Base-by-base conservation (phyloP, 2,888 invertebrate species). In the Melanotus villosus region DNA sequence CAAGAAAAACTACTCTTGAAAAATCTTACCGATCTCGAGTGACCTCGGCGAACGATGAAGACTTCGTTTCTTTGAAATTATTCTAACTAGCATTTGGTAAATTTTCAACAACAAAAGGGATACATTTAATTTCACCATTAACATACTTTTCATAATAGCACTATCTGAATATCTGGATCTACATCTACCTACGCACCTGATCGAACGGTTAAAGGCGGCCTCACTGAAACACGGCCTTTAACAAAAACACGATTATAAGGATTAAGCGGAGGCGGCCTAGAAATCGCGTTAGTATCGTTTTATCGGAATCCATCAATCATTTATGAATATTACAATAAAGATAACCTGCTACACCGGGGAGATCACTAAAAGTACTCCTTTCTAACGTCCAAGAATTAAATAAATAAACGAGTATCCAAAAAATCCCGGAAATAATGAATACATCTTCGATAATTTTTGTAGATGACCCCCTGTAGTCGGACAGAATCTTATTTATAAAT, bases 191-290 rank as follows among this genome's bases (percentile, higher is more conserved):
- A 60, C 66, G 60, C 59, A 54, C 12, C 34, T 41, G 57, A 64
- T 64, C 26, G 57, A 47, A 59, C 65, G 38, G 58, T 54, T 65
- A 63, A 14, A 54, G 38, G 34, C 62, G 62, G 62, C 16, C 30
- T 50, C n/a, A 4, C 50, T 32, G 23, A 50, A 34, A 62, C 50
- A 30, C 56, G 0, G 19, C 34, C 3, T 26, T 60, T 30, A 19
- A 58, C 36, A 65, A 57, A 56, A 65, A 50, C 47, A 18, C 45
- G 26, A 65, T 58, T 58, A 50, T 30, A 50, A 60, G 14, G 21
- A 58, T 60, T 54, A 66, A 54, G 65, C 52, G 60, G 66, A 66
- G 66, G 66, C 60, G 66, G 38, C 54, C 43, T 47, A 54, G 58
- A 66, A 66, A 66, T 60, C 30, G 66, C 52, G 52, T 54, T 36